Evolutionary conservation across 2,797 vertebrate genomes (phyloP), one percentile per base, ranked within the genome.

Genomic region (Eidolon dupreanum): DNA sequence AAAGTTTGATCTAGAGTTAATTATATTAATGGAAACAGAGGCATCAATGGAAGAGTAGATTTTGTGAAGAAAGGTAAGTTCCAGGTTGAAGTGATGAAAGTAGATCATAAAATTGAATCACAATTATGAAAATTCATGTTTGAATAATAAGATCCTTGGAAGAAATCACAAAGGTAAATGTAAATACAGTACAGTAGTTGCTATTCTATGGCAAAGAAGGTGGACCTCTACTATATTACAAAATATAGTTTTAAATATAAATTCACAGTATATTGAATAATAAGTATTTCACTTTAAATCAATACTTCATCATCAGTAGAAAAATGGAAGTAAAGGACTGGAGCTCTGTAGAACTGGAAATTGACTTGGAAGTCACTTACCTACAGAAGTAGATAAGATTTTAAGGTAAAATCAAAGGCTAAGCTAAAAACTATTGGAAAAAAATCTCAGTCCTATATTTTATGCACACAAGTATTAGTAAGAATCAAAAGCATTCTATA

Each of bases 321-420:
- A 95, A 85, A 95, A 71, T 63, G 19, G 49, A 94, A 94, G 90
- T 36, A 36, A 94, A 31, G 10, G 16, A 92, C 1, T 85, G 53
- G 63, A 82, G 61, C 17, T 82, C 57, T 90, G 53, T 3, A 95
- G 28, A 96, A 84, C 28, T 88, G 43, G 46, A 93, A 92, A 92
- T 0, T 70, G 33, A 90, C 36, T 83, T 90, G 53, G 82, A 94
- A 93, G 61, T 38, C 46, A 85, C 5, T 78, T 63, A 57, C 28
- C 46, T 49, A 77, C 6, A 81, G 19, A 96, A 93, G 16, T 8
- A 68, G 41, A 13, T 36, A 93, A 28, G n/a, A 94, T 89, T 96
- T 89, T 86, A 92, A 94, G 41, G 84, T 79, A 89, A 94, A 83
- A 97, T 49, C 24, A 93, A 90, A 86, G 65, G 15, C 19, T 95